Conservation (phyloP, 2,797 vertebrate genomes). For the Chromobotia macracanthus region DNA sequence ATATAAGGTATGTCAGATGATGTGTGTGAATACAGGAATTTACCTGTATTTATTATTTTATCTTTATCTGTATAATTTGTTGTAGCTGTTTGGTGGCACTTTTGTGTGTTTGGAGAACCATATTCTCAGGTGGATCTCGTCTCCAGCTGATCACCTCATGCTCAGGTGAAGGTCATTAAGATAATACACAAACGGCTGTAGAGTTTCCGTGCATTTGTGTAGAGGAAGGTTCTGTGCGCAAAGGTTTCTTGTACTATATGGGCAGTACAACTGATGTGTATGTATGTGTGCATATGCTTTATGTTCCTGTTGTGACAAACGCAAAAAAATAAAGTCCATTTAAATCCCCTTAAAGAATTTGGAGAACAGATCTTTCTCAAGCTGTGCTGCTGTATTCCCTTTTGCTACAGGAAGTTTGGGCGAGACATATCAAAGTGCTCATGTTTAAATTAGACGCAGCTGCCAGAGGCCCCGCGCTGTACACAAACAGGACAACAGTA, state of each 20-base stretch:
- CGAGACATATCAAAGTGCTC: too few relatives aligned
- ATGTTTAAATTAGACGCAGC: not conserved
- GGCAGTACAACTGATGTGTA: not conserved
- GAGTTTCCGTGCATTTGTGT: slow-evolving; percentile 24
- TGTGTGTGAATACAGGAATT: not conserved
- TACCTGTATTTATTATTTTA: too few relatives aligned
- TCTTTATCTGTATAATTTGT: too few relatives aligned
- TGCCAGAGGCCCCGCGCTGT: not conserved
- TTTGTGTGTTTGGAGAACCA: too few relatives aligned
- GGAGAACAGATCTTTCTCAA: too few relatives aligned
- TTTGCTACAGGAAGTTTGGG: not conserved
- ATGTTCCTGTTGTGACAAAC: slow-evolving; percentile 29
- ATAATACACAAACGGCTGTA: not conserved
- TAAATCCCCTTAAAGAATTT: too few relatives aligned
- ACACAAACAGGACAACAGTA: not conserved
- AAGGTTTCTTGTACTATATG: slow-evolving; percentile 11
- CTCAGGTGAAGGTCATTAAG: not conserved
- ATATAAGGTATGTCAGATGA: not conserved
- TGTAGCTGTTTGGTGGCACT: too few relatives aligned
- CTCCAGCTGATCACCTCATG: slow-evolving; percentile 12
- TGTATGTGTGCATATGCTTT: slow-evolving; percentile 1
- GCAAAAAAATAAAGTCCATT: too few relatives aligned
- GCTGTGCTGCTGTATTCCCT: too few relatives aligned
- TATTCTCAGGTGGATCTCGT: too few relatives aligned
- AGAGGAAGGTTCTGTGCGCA: not conserved